These are phyloP conservation scores for Erebia aethiops DNA, from an alignment of 2,888 invertebrate species.

Conservation along the genomic window DNA sequence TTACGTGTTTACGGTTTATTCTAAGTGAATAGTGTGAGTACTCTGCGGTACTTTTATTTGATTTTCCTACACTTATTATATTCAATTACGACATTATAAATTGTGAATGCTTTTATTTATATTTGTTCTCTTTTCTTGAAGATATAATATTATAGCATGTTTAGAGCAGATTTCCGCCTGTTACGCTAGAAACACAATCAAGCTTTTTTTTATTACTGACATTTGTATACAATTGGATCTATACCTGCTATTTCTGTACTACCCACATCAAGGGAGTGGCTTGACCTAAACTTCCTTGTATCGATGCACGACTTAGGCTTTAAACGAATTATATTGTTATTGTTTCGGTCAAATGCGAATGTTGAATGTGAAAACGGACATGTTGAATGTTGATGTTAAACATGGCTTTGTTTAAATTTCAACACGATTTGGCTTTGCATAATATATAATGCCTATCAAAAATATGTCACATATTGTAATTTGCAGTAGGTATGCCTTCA, in stretches of 20 bases:
- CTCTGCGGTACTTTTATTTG: background rate
- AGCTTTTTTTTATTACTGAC: conserved; percentile 22
- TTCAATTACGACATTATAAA: background rate
- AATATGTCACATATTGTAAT: background rate
- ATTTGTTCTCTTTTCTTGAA: background rate
- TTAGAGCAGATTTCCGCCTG: conserved; percentile 6
- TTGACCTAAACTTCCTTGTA: conserved; percentile 28
- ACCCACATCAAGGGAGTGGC: conserved; percentile 24
- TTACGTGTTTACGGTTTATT: too few species aligned
- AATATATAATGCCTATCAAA: background rate
- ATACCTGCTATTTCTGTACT: conserved; percentile 15
- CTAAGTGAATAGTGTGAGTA: too few species aligned
- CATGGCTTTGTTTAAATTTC: conserved; percentile 16
- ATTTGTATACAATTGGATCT: conserved; percentile 16
- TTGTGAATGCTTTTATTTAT: background rate
- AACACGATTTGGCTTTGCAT: background rate
- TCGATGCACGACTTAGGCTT: conserved; percentile 33
- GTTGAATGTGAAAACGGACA: background rate
- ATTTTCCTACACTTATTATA: background rate
- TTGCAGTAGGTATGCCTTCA: too few species aligned
- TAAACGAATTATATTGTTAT: conserved; percentile 25
- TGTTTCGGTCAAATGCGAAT: conserved; percentile 11
- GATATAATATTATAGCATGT: background rate
- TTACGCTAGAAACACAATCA: conserved; percentile 3
- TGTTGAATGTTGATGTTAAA: background rate